Conservation (phyloP, 2,113 vertebrate species). For the Tupaia tana region DNA sequence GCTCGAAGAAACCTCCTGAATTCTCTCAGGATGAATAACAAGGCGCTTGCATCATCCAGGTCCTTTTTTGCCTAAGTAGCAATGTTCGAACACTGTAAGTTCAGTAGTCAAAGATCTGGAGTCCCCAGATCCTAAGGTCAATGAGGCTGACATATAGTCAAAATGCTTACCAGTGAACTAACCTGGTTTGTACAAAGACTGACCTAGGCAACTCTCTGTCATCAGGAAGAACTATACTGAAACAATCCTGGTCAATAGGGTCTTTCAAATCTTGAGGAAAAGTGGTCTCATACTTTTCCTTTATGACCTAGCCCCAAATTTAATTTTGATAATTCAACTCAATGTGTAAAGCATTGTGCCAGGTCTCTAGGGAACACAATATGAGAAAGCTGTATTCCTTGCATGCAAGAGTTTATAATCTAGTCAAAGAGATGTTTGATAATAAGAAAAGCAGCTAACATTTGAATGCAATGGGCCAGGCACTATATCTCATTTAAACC, state of each 20-base stretch:
- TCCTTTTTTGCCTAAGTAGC: neutral
- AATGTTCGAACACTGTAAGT: neutral
- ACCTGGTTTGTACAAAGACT: neutral
- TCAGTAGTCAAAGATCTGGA: neutral
- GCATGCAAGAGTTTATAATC: neutral
- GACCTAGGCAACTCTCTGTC: neutral
- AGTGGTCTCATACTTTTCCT: neutral
- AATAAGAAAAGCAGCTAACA: neutral
- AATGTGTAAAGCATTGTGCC: neutral
- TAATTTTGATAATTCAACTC: slow-evolving; percentile 21
- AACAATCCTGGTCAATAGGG: neutral
- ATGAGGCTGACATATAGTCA: neutral
- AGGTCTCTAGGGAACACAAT: neutral
- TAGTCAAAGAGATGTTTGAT: slow-evolving; percentile 13
- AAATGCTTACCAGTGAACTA: neutral
- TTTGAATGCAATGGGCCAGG: neutral
- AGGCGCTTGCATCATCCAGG: neutral
- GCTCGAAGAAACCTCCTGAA: neutral
- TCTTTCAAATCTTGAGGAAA: slow-evolving; percentile 27
- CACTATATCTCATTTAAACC: slow-evolving; percentile 9
- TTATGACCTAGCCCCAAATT: neutral
- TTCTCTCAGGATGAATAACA: neutral
- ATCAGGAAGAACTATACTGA: neutral
- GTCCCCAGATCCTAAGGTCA: neutral
- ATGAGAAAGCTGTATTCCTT: neutral